Evolutionary conservation across 2,113 vertebrate species (phyloP).

Genomic region (Gorsachius goisagi): DNA sequence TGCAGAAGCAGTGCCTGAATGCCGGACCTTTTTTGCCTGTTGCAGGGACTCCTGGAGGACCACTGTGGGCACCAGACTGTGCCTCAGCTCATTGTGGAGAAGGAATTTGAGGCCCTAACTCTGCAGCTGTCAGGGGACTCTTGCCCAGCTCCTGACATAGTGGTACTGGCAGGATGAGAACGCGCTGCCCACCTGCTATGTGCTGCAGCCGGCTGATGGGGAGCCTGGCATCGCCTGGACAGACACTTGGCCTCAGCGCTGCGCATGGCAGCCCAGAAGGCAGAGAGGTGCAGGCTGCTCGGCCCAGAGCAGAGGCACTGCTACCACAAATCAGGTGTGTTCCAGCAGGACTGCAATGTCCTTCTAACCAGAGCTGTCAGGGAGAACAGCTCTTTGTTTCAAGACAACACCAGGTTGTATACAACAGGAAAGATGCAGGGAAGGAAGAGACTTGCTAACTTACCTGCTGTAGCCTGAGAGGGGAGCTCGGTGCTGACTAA

Average conservation of each 20-base stretch:
- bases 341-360: not conserved
- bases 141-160: slow-evolving; percentile 63
- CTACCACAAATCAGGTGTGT: slow-evolving; percentile 78
- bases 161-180: slow-evolving; percentile 80
- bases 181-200: slow-evolving; percentile 69
- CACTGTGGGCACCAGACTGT: slow-evolving; percentile 74
- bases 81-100: slow-evolving; percentile 69
- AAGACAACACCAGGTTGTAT: not conserved
- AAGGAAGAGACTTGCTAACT: not conserved
- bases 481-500: not conserved
- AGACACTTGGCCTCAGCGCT: slow-evolving; percentile 66
- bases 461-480: not conserved
- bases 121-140: slow-evolving; percentile 69
- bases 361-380: not conserved
- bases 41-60: slow-evolving; percentile 82
- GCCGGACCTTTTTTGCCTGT: not conserved
- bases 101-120: slow-evolving; percentile 75
- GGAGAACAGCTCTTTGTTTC: not conserved
- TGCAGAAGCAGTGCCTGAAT: not conserved
- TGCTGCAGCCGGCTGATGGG: slow-evolving; percentile 71
- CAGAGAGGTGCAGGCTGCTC: slow-evolving; percentile 70
- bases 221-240: slow-evolving; percentile 63
- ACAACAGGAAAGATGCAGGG: not conserved
- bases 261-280: slow-evolving; percentile 60
- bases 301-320: slow-evolving; percentile 65